Conservation (phyloP, 2,888 invertebrate species). For the Drosophila aldrichi region DNA sequence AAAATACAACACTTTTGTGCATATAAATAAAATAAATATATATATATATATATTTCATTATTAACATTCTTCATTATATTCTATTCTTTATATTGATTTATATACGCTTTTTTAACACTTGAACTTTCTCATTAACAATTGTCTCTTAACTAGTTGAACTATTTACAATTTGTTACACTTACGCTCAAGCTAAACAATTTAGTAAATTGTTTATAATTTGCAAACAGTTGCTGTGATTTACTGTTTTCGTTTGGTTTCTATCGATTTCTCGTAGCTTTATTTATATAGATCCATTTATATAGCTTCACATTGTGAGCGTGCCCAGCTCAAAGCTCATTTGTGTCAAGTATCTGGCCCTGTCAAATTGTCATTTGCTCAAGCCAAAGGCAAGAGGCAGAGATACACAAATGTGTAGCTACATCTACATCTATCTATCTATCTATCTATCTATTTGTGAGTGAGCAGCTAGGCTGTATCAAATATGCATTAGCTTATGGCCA, state of each 20-base stretch:
- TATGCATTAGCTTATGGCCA: conserved; percentile 44
- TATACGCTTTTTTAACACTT: no score
- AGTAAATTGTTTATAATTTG: not conserved
- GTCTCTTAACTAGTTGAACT: not conserved
- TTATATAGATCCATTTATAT: conserved; percentile 7
- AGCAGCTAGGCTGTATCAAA: conserved; percentile 33
- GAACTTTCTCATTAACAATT: not conserved
- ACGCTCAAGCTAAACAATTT: not conserved
- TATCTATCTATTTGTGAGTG: conserved; percentile 22
- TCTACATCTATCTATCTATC: not conserved
- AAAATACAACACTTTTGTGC: no score
- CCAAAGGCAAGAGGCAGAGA: not conserved
- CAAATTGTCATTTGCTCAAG: conserved; percentile 50
- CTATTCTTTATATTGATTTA: no score
- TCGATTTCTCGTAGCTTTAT: conserved; percentile 32
- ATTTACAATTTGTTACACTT: no score
- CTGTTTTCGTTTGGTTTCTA: conserved; percentile 8
- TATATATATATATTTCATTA: no score
- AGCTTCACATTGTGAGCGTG: not conserved
- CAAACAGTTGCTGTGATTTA: not conserved
- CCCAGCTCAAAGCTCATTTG: conserved; percentile 34
- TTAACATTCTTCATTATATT: no score
- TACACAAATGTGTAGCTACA: conserved; percentile 1
- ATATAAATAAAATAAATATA: no score
- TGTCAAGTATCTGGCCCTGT: conserved; percentile 49